Conservation (phyloP, 2,888 invertebrate genomes). For the Cephus rjabovi region DNA sequence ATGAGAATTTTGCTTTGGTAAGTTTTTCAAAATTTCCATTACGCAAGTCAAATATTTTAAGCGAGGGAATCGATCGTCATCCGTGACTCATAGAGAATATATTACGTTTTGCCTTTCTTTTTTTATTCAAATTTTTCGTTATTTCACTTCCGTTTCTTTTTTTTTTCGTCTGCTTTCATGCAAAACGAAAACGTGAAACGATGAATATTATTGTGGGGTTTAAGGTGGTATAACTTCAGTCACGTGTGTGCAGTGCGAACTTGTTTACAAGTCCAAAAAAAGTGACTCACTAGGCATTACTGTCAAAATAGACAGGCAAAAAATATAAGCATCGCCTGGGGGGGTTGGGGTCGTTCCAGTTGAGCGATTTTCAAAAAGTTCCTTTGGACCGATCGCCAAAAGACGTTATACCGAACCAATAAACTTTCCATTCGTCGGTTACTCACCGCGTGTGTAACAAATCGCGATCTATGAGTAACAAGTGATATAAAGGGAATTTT, state of each 20-base stretch:
- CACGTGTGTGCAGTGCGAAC: background rate
- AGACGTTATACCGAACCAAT: background rate
- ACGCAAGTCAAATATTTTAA: background rate
- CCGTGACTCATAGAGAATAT: no score
- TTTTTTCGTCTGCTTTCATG: no score
- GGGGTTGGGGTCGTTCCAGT: background rate
- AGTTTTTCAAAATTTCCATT: constrained; percentile 13
- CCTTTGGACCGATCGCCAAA: background rate
- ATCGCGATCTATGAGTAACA: background rate
- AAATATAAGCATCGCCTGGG: background rate
- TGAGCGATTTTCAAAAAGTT: background rate
- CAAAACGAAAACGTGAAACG: background rate
- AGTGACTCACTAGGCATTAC: background rate
- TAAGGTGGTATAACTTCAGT: background rate
- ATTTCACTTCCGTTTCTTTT: no score
- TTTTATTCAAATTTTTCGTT: no score
- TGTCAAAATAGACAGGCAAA: background rate
- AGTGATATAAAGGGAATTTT: background rate
- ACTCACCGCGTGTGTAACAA: background rate
- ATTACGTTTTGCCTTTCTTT: no score
- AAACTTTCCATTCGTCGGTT: background rate
- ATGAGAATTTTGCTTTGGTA: constrained; percentile 57
- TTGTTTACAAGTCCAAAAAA: background rate
- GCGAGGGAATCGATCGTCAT: no score
- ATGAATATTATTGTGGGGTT: background rate